These are phyloP conservation scores for Eucriotettix oculatus DNA, from an alignment of 2,888 invertebrate species.

Conservation along the genomic window DNA sequence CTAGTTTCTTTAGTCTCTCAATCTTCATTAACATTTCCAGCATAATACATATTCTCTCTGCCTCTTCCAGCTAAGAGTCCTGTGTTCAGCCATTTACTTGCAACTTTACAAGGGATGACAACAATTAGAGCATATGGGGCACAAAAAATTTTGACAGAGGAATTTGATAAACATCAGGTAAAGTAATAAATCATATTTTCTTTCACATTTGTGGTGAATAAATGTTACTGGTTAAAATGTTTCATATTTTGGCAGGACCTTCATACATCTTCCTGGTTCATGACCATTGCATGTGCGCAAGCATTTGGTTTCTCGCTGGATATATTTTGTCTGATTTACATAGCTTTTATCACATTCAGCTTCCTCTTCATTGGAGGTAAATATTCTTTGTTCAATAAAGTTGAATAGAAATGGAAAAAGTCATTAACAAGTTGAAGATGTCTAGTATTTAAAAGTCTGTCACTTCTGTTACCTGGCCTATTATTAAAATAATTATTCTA, in stretches of 20 bases:
- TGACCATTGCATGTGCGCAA: conserved; percentile 75
- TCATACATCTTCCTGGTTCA: conserved; percentile 84
- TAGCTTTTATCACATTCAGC: conserved; percentile 68
- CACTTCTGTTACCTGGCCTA: too few species aligned
- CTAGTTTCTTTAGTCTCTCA: too few species aligned
- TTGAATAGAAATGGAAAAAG: too few species aligned
- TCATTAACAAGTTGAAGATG: too few species aligned
- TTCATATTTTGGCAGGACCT: conserved; percentile 38
- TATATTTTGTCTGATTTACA: conserved; percentile 71
- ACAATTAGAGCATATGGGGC: conserved; percentile 65
- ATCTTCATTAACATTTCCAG: too few species aligned
- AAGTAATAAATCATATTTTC: not conserved
- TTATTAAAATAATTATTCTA: too few species aligned
- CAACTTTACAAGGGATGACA: conserved; percentile 60
- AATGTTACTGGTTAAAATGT: not conserved
- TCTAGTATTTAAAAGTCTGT: too few species aligned
- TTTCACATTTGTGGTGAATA: not conserved
- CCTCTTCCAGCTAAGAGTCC: conserved; percentile 61
- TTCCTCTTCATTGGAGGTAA: conserved; percentile 53
- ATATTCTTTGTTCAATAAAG: conserved; percentile 2
- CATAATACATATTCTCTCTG: too few species aligned
- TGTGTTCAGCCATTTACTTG: conserved; percentile 65
- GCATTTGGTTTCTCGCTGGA: conserved; percentile 92
- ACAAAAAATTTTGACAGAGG: conserved; percentile 40
- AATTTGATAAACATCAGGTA: conserved; percentile 28